Evolutionary conservation across 92 coral and sea anemone genomes (phyloP), one percentile per base, ranked within the genome.

Genomic region (Epizoanthus rinbou): DNA sequence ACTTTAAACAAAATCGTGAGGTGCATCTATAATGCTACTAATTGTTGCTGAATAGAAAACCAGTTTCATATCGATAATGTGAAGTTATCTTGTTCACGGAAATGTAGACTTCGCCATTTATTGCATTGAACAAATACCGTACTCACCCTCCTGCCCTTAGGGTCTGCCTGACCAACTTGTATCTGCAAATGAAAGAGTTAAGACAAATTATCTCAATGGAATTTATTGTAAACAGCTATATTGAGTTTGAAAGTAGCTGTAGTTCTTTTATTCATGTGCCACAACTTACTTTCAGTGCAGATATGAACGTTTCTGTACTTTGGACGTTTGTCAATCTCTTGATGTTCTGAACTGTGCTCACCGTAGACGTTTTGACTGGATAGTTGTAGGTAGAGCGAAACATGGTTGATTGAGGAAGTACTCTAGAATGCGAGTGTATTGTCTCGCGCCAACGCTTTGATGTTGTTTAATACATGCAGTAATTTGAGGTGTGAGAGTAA

Each of bases 221-320:
- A 57, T 75, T 23, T 24, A 75, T 57, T 10, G 39, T 57, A 75
- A 75, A 57, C 79, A 23, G 39, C 43, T 37, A 6, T 56, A 57
- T n/a, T 50, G 54, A 59, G 69, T 11, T 1, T 39, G 22, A 28
- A 60, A 10, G n/a, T 58, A 6, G 24, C 15, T 31, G 15, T 19
- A 19, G 14, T 33, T 23, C 8, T 21, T 39, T 11, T 50, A 50
- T 50, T 10, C 54, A 50, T 50, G 2, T 50, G 2, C 0, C 5
- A 67, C 5, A 67, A 78, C 71, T 78, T 78, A 43, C 82, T 43
- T 78, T 41, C 15, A 78, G 17, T 18, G 58, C 82, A 28, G 82
- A 78, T 43, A 78, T 17, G 18, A 62, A 78, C 3, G 82, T 78
- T 78, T 78, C 82, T 62, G 18, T 43, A 24, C 35, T 37, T 13